Conservation (phyloP, 2,113 vertebrate species). For the Philantomba maxwellii region DNA sequence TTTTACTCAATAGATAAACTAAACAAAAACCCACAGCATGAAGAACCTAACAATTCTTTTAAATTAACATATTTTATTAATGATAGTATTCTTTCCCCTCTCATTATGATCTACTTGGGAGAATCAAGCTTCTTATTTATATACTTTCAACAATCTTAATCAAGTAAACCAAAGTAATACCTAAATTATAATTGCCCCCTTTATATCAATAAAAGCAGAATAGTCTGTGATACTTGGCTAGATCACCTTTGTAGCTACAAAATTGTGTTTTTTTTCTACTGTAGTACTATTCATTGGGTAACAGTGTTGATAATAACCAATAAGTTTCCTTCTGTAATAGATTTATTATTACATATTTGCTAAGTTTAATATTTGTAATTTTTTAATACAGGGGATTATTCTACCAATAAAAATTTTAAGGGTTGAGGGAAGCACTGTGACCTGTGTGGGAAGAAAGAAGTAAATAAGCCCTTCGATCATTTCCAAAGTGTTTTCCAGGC, state of each 20-base stretch:
- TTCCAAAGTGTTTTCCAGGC: not conserved
- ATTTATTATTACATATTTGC: not conserved
- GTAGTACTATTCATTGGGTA: not conserved
- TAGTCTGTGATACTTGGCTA: not conserved
- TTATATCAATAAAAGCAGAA: not conserved
- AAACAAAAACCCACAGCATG: not conserved
- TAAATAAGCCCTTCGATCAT: not conserved
- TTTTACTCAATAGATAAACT: not conserved
- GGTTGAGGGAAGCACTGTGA: not conserved
- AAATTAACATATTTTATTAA: not conserved
- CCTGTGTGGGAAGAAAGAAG: not conserved
- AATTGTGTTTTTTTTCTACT: not conserved
- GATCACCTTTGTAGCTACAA: not conserved
- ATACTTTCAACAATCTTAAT: not conserved
- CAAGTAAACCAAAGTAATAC: not conserved
- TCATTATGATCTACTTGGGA: not conserved
- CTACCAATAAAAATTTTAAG: not conserved
- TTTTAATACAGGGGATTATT: not conserved
- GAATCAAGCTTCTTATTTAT: not conserved
- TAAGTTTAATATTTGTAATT: not conserved
- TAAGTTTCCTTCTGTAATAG: not conserved
- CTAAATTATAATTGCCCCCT: not conserved
- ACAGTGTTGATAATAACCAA: not conserved
- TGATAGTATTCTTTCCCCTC: not conserved
- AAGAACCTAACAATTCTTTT: not conserved